Percentiles rank a stretch among this genome's conserved stretches.
These are phyloP conservation scores for Sphaeramia orbicularis DNA, from an alignment of 2,797 vertebrate species.

Conservation along the genomic window DNA sequence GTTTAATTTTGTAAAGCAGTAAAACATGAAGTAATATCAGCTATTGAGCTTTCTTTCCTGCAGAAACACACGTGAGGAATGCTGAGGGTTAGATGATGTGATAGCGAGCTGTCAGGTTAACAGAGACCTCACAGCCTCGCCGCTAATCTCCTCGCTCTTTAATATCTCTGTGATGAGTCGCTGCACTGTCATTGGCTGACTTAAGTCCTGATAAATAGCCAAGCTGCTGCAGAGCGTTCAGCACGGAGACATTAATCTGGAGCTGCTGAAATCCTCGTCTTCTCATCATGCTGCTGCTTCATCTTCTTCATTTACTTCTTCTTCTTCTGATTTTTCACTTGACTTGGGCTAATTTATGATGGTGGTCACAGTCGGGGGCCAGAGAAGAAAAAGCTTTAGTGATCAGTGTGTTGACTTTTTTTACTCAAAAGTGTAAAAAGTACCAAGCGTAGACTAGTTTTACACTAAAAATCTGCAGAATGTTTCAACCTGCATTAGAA, in stretches of 20 bases:
- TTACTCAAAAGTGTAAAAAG: no score
- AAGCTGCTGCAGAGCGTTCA: constrained; percentile 21
- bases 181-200: constrained; percentile 55
- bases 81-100: constrained; percentile 33
- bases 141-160: constrained; percentile 67
- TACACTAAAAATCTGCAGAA: no score
- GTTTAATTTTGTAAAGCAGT: no score
- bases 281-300: constrained; percentile 19
- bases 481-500: no score
- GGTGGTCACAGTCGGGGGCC: constrained; percentile 4
- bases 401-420: no score
- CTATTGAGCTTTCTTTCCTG: no score
- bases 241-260: constrained; percentile 41
- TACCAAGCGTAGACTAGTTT: no score
- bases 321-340: constrained; percentile 2
- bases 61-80: not conserved
- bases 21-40: not conserved
- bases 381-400: constrained; percentile 2
- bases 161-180: constrained; percentile 59
- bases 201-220: constrained; percentile 58
- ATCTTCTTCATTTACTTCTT: constrained; percentile 8
- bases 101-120: constrained; percentile 31
- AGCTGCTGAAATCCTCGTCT: constrained; percentile 28
- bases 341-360: constrained; percentile 14
- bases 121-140: constrained; percentile 32